Evolutionary conservation across 2,797 vertebrate genomes (phyloP).

Genomic region (Malacoctenus gilli): DNA sequence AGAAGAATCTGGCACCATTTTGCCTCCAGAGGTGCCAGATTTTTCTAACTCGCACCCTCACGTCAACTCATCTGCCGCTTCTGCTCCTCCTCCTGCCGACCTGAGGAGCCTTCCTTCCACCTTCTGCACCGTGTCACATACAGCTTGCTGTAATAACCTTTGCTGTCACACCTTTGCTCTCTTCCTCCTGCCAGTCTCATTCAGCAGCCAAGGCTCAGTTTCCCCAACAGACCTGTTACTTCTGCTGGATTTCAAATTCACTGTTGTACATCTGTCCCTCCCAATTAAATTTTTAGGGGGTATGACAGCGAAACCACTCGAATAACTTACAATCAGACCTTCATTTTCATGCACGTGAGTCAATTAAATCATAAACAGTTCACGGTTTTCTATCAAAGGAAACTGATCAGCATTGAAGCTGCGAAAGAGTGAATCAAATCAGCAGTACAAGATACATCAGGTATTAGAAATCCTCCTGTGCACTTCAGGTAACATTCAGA

Average conservation of each 20-base stretch:
- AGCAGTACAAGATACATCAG: slow-evolving; percentile 15
- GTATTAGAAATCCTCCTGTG: too few relatives aligned
- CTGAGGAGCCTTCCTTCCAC: slow-evolving; percentile 27
- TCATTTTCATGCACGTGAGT: not conserved
- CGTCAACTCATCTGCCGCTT: slow-evolving; percentile 17
- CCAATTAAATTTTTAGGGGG: not conserved
- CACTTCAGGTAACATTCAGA: too few relatives aligned
- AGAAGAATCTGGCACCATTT: slow-evolving; percentile 23
- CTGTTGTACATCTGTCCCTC: not conserved
- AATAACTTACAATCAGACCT: not conserved
- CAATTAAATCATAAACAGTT: too few relatives aligned
- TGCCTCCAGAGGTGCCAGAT: slow-evolving; percentile 10
- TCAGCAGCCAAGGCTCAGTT: not conserved
- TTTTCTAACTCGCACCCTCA: slow-evolving; percentile 17
- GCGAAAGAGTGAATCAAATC: slow-evolving; percentile 10
- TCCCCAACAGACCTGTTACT: slow-evolving; percentile 2
- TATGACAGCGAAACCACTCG: not conserved
- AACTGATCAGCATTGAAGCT: too few relatives aligned
- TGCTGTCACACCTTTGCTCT: slow-evolving; percentile 32
- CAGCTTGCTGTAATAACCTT: slow-evolving; percentile 27
- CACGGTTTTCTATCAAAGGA: too few relatives aligned
- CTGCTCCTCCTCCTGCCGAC: slow-evolving; percentile 22
- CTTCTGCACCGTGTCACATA: slow-evolving; percentile 13
- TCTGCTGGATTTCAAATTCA: slow-evolving; percentile 1
- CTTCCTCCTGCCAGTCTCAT: slow-evolving; percentile 9